Evolutionary conservation across 2,888 invertebrate species (phyloP).

Genomic region (Lasius fuliginosus): DNA sequence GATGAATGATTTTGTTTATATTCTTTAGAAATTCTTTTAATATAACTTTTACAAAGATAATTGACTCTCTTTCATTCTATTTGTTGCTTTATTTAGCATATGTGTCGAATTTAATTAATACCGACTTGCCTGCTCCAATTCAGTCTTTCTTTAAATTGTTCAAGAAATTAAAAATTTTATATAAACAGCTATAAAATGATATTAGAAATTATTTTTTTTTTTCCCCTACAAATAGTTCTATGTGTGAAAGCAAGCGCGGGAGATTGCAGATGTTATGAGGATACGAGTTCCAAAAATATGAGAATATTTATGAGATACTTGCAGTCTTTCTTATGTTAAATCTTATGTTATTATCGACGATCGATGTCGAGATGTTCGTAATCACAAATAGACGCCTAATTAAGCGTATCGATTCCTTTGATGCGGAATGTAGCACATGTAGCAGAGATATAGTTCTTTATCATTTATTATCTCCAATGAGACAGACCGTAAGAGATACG

Average conservation of each 20-base stretch:
- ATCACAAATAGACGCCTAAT: conserved; percentile 6
- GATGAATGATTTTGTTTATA: not conserved
- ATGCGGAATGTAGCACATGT: not conserved
- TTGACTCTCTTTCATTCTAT: not conserved
- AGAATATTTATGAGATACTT: not conserved
- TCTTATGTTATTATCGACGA: not conserved
- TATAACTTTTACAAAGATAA: not conserved
- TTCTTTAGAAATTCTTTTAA: not conserved
- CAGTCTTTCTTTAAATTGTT: not conserved
- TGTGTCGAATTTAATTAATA: not conserved
- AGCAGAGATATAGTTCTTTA: conserved; percentile 33
- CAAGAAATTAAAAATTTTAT: not conserved
- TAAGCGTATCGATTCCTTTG: not conserved
- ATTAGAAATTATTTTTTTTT: not conserved
- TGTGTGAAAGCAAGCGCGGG: not conserved
- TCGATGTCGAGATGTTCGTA: not conserved
- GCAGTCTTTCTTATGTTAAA: not conserved
- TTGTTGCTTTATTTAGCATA: not conserved
- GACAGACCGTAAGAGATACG: conserved; percentile 36
- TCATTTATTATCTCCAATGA: conserved; percentile 45
- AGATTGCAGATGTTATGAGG: not conserved
- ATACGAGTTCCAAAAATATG: not conserved
- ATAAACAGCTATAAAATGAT: not conserved
- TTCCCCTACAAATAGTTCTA: not conserved
- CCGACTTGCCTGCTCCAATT: not conserved